These are phyloP conservation scores for Pardalotus punctatus DNA, from an alignment of 2,113 vertebrate genomes.

Conservation along the genomic window DNA sequence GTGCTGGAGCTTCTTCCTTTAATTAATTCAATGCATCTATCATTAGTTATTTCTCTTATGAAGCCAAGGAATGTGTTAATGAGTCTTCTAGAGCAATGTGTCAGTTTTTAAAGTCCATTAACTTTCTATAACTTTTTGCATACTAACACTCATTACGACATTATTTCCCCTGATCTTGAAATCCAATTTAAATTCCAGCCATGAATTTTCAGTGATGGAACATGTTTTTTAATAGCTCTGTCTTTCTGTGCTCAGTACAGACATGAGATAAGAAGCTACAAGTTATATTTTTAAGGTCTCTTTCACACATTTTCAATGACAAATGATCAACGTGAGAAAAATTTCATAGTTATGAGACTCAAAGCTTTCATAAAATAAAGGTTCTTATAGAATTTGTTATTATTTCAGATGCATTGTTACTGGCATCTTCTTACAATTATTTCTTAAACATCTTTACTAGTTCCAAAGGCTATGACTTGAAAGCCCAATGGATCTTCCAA, in stretches of 20 bases:
- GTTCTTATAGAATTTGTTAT: not conserved
- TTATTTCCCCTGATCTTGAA: slow-evolving; percentile 53
- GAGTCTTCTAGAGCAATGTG: slow-evolving; percentile 41
- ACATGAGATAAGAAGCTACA: not conserved
- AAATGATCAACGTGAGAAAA: not conserved
- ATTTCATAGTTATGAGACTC: not conserved
- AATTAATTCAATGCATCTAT: slow-evolving; percentile 41
- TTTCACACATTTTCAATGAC: slow-evolving; percentile 17
- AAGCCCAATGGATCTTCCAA: not conserved
- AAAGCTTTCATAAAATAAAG: not conserved
- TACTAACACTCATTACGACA: slow-evolving; percentile 38
- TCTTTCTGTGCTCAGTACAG: not conserved
- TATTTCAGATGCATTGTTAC: not conserved
- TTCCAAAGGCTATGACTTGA: not conserved
- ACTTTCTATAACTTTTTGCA: slow-evolving; percentile 51
- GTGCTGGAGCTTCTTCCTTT: not conserved
- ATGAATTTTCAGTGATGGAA: slow-evolving; percentile 16
- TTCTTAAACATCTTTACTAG: not conserved
- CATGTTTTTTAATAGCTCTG: slow-evolving; percentile 10
- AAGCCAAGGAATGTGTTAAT: slow-evolving; percentile 40
- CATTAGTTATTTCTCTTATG: not conserved
- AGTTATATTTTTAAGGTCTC: not conserved
- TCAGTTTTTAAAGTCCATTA: slow-evolving; percentile 60
- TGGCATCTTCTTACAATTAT: not conserved
- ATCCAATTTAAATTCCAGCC: slow-evolving; percentile 55